Base-by-base conservation (phyloP, 2,888 invertebrate genomes). In the Belgica antarctica region DNA sequence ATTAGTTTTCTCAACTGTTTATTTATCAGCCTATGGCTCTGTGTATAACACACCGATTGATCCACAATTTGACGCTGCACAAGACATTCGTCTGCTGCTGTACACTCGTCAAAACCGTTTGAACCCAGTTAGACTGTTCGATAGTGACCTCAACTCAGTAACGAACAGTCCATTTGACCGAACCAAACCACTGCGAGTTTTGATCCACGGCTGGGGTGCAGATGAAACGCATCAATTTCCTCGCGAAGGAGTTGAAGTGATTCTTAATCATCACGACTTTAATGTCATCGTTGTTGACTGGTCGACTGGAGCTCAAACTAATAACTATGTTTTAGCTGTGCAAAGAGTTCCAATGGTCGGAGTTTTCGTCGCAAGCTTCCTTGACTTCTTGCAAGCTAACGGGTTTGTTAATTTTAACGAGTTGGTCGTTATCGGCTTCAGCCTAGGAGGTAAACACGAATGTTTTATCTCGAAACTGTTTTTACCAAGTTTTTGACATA, bases 271-370 rank as follows among this genome's bases (percentile, higher is more conserved):
- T 31, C 34, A 31, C 34, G 34, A 31, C 34, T 31, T 31, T 31
- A 31, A 31, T 31, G 12, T 78, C 1, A 77, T 79, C 17, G 73
- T 77, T 1, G 74, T 75, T n/a, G 78, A 79, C 66, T 79, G 78
- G 78, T 77, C 77, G 71, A 72, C 76, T 27, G 76, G 74, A 34
- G 76, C 78, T 0, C 74, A 75, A 1, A 77, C 75, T 19, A 70
- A 76, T 17, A 77, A 78, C 68, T 78, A 78, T 71, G 76, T 77
- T 28, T 72, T 73, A 8, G 78, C 77, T 12, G 76, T 76, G 0
- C 72, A 71, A 15, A 73, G 76, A 62, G 76, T 78, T 15, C 73
- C 74, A 0, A 75, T 76, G 68, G 62, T 79, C 7, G 76, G 75
- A 0, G 59, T 12, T 31, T 31, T 31, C 12, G 34, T 31, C 5